Evolutionary conservation across 2,888 invertebrate genomes (phyloP).

Genomic region (Drosophila koepferae): DNA sequence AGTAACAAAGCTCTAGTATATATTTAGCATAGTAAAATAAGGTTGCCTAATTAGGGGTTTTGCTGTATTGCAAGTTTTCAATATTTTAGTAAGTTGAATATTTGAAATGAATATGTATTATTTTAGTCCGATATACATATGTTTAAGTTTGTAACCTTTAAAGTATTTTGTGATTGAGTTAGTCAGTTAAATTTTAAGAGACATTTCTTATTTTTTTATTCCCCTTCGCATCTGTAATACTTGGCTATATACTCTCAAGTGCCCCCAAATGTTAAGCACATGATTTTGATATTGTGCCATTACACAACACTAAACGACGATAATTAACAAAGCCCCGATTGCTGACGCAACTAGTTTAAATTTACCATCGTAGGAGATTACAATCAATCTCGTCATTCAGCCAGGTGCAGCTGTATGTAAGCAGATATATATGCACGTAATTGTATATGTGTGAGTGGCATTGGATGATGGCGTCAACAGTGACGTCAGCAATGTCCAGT

Average conservation of each 20-base stretch:
- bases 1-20: no score
- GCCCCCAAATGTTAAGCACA: neutral
- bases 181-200: neutral
- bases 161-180: neutral
- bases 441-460: conserved; percentile 22
- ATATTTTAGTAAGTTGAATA: neutral
- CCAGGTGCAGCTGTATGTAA: conserved; percentile 5
- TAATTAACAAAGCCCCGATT: conserved; percentile 21
- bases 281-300: conserved; percentile 11
- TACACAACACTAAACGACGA: conserved; percentile 30
- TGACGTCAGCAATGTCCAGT: conserved; percentile 51
- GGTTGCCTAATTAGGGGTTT: neutral
- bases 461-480: conserved; percentile 38
- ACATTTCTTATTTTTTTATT: no score
- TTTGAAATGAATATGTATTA: neutral
- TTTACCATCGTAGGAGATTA: conserved; percentile 36
- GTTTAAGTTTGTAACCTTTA: neutral
- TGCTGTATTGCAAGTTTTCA: neutral
- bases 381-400: conserved; percentile 35
- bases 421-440: neutral
- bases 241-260: neutral
- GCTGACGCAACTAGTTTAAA: conserved; percentile 37
- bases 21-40: no score
- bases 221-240: neutral
- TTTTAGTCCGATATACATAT: neutral